phyloP scores from a whole-genome alignment of 1,140 invertebrate species.

The Sitobion miscanthi region DNA sequence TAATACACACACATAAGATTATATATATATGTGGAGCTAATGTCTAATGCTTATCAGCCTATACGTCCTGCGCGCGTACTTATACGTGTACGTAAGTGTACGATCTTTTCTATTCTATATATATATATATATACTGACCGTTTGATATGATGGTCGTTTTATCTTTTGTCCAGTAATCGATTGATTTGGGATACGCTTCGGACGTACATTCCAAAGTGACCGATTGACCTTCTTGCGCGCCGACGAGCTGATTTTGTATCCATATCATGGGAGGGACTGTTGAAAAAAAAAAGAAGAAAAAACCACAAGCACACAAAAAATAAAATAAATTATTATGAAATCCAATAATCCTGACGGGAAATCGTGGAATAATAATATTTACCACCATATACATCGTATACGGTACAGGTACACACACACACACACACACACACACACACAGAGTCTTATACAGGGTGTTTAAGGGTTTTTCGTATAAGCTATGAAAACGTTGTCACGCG shows the following conservation, averaged over 20 bases:
- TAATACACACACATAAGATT: neutral
- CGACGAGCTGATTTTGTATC: constrained; percentile 84
- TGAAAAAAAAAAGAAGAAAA: constrained; percentile 50
- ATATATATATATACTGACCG: constrained; percentile 67
- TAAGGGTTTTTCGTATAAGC: neutral
- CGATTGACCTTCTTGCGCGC: constrained; percentile 76
- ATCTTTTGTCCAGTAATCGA: constrained; percentile 83
- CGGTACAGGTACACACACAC: too few relatives aligned
- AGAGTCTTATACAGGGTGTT: neutral
- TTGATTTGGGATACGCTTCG: constrained; percentile 85
- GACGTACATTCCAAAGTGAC: constrained; percentile 82
- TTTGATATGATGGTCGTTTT: constrained; percentile 81
- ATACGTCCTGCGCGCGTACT: neutral
- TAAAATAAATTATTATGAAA: constrained; percentile 26
- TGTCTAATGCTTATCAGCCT: neutral
- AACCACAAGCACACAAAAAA: neutral
- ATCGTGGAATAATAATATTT: constrained; percentile 17
- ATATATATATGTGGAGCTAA: too few relatives aligned
- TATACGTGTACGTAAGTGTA: neutral
- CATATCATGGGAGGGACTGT: constrained; percentile 84
- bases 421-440: too few relatives aligned
- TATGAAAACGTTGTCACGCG: neutral
- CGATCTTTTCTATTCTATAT: neutral
- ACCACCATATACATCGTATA: neutral
- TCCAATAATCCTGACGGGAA: neutral